These are phyloP conservation scores for Micrasema longulum DNA, from an alignment of 1,140 invertebrate species.

Conservation along the genomic window DNA sequence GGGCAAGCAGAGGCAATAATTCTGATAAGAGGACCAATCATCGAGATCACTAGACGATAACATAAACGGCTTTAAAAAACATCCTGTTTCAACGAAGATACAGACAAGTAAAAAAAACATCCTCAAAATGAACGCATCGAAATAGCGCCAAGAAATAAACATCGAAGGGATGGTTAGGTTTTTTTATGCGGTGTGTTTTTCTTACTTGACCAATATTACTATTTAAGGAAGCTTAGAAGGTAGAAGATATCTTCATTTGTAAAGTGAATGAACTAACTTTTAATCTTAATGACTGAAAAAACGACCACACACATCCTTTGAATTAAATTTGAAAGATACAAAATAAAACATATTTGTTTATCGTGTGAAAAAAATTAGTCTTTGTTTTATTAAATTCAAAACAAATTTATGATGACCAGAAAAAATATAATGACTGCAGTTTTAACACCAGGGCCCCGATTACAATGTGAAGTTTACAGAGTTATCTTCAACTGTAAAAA, in stretches of 20 bases:
- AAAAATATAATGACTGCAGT: too few species aligned
- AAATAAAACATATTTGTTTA: not conserved
- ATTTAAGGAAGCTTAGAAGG: not conserved
- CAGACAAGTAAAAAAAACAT: not conserved
- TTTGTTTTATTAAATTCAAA: too few species aligned
- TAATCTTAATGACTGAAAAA: conserved; percentile 6
- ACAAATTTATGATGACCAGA: too few species aligned
- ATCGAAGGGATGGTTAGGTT: too few species aligned
- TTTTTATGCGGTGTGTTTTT: too few species aligned
- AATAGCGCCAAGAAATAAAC: too few species aligned
- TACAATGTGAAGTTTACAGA: too few species aligned
- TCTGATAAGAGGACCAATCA: conserved; percentile 42
- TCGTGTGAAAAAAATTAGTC: too few species aligned
- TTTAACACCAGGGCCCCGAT: too few species aligned
- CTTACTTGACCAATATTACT: too few species aligned
- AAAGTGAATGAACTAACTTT: conserved; percentile 20
- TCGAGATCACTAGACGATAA: conserved; percentile 40
- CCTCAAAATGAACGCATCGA: not conserved
- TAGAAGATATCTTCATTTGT: conserved; percentile 25
- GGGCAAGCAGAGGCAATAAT: conserved; percentile 44
- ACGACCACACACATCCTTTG: conserved; percentile 19
- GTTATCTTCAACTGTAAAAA: too few species aligned
- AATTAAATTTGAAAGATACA: conserved; percentile 3
- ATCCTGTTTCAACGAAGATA: not conserved
- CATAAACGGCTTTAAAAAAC: conserved; percentile 21